Conservation (phyloP, 2,888 invertebrate species). For the Crepidodera aurea region DNA sequence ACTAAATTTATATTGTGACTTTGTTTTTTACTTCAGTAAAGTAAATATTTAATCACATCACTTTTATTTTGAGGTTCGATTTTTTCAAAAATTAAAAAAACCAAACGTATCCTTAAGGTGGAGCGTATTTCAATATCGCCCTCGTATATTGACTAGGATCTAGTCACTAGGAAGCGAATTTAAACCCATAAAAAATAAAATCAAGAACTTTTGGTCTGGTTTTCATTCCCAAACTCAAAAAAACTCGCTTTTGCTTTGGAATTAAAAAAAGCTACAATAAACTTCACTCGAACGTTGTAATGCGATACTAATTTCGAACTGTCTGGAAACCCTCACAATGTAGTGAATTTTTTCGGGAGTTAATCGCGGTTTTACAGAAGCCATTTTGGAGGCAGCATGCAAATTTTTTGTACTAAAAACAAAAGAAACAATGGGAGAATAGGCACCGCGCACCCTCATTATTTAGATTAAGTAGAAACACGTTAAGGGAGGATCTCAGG, state of each 20-base stretch:
- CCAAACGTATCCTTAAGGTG: no score
- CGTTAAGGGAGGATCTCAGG: conserved; percentile 39
- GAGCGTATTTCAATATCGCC: no score
- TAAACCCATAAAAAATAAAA: no score
- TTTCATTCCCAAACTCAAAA: no score
- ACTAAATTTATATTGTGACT: background rate
- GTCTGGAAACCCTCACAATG: conserved; percentile 7
- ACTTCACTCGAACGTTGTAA: conserved; percentile 16
- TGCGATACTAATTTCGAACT: conserved; percentile 1
- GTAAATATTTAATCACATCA: no score
- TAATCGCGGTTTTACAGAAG: conserved; percentile 22
- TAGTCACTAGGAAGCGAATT: no score
- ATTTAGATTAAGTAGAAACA: conserved; percentile 42
- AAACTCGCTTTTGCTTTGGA: no score
- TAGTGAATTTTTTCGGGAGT: conserved; percentile 6
- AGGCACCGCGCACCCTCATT: conserved; percentile 28
- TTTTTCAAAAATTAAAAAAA: no score
- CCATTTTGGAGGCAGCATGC: conserved; percentile 24
- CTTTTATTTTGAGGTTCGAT: no score
- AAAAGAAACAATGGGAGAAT: conserved; percentile 31
- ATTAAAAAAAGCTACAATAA: no score
- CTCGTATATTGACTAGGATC: no score
- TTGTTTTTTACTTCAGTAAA: background rate
- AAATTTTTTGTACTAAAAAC: conserved; percentile 28
- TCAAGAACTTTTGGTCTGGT: no score